Conservation (phyloP, 2,113 vertebrate genomes). For the Megaceryle torquata region DNA sequence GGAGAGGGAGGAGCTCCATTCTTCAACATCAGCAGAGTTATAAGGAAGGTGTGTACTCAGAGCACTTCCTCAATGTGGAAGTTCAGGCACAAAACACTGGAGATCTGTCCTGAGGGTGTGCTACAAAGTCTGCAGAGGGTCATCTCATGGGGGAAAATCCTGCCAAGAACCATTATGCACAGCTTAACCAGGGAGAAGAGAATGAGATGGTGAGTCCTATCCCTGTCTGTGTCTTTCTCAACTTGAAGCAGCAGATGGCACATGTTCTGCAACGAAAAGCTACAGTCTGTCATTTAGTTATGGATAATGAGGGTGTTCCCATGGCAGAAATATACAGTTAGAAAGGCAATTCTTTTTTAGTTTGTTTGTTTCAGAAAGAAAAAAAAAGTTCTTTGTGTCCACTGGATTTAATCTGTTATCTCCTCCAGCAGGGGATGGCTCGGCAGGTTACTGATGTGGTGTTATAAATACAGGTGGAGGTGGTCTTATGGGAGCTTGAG, state of each 20-base stretch:
- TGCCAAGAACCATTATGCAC: slow-evolving; percentile 58
- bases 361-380: neutral
- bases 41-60: slow-evolving; percentile 65
- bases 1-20: slow-evolving; percentile 69
- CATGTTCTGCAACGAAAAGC: neutral
- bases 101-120: neutral
- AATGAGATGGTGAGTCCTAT: slow-evolving; percentile 78
- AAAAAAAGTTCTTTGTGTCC: neutral
- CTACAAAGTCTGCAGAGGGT: slow-evolving; percentile 17
- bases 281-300: neutral
- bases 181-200: slow-evolving; percentile 79
- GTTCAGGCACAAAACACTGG: neutral
- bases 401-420: neutral
- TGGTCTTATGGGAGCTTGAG: neutral
- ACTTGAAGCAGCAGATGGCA: neutral
- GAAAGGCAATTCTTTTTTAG: neutral
- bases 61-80: slow-evolving; percentile 56
- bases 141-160: slow-evolving; percentile 34
- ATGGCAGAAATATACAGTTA: neutral
- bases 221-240: neutral
- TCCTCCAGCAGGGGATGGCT: neutral
- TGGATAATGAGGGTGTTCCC: neutral
- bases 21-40: slow-evolving; percentile 48
- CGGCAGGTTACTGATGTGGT: neutral
- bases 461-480: neutral